These are phyloP conservation scores for Potorous gilbertii DNA, from an alignment of 2,797 vertebrate species.

Conservation along the genomic window DNA sequence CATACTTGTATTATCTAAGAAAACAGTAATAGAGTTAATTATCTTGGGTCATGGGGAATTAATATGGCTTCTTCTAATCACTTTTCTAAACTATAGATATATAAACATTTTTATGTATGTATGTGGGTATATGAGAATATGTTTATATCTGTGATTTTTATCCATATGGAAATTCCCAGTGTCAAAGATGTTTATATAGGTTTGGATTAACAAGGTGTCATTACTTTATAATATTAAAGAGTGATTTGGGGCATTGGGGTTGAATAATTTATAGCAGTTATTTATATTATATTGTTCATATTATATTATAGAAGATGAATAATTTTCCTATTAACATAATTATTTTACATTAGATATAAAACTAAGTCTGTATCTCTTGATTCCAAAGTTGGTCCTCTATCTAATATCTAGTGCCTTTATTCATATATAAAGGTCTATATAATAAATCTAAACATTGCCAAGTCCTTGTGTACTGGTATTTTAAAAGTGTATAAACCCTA, in stretches of 20 bases:
- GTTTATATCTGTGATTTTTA: background rate
- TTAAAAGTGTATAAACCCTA: background rate
- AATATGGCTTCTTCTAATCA: conserved; percentile 41
- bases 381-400: background rate
- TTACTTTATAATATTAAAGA: background rate
- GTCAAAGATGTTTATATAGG: background rate
- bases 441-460: conserved; percentile 38
- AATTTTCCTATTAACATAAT: background rate
- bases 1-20: background rate
- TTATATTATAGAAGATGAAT: background rate
- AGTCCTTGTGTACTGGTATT: background rate
- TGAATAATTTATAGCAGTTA: too few relatives aligned
- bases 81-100: background rate
- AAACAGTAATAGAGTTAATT: conserved; percentile 23
- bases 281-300: too few relatives aligned
- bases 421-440: background rate
- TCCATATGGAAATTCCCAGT: background rate
- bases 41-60: background rate
- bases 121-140: background rate
- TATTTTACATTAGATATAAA: background rate
- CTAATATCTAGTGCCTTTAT: background rate
- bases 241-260: background rate
- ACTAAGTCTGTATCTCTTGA: background rate
- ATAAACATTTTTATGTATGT: background rate
- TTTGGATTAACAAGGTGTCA: background rate